Percentiles rank a stretch among this genome's conserved stretches.
phyloP scores from a whole-genome alignment of 2,797 vertebrate species.

The Podarcis siculus region DNA sequence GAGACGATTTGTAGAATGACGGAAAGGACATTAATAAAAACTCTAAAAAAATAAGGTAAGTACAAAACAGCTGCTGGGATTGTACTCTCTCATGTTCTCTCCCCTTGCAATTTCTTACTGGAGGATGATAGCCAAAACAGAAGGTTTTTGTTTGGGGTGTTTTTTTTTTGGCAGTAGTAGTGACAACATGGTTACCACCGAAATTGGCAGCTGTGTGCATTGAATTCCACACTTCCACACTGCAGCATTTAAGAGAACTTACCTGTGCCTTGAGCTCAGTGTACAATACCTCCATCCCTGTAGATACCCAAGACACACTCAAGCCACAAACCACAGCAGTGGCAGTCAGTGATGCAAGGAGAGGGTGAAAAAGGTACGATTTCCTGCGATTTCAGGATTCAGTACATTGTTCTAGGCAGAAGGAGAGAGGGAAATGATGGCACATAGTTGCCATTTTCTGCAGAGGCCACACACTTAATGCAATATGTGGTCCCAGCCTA shows the following conservation, averaged over 20 bases:
- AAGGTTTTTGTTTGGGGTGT: too few species aligned
- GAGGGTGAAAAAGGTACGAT: neutral
- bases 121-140: too few species aligned
- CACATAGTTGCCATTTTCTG: neutral
- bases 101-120: too few species aligned
- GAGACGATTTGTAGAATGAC: too few species aligned
- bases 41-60: too few species aligned
- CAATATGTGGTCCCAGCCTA: neutral
- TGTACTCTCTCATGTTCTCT: too few species aligned
- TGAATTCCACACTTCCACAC: neutral
- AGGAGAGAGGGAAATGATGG: neutral
- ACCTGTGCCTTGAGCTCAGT: neutral
- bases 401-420: neutral
- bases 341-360: neutral
- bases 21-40: too few species aligned
- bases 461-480: neutral
- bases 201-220: neutral
- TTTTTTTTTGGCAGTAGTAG: neutral
- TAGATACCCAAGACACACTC: neutral
- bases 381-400: neutral
- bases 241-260: neutral
- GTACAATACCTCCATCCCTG: neutral
- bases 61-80: too few species aligned
- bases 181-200: neutral
- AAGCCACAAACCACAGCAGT: neutral